Conservation (phyloP, 2,888 invertebrate species). For the Latrodectus elegans region DNA sequence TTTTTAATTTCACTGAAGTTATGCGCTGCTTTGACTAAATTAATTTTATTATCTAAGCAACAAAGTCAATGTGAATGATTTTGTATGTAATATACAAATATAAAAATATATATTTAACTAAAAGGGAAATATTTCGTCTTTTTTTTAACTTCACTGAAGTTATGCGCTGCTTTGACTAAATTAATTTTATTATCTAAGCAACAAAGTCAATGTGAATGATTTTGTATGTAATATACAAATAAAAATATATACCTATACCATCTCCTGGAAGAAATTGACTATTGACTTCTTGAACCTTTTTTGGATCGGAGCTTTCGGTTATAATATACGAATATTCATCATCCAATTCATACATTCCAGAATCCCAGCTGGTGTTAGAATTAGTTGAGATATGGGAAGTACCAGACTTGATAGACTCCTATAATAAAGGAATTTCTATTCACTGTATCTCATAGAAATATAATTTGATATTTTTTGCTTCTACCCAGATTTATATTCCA, state of each 20-base stretch:
- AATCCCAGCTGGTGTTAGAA: slow-evolving; percentile 65
- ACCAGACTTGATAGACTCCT: slow-evolving; percentile 53
- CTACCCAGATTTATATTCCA: no score
- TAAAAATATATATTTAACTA: slow-evolving; percentile 14
- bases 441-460: no score
- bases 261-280: slow-evolving; percentile 61
- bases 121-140: no score
- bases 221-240: not conserved
- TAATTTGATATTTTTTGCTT: no score
- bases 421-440: not conserved
- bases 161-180: no score
- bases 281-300: slow-evolving; percentile 65
- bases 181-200: not conserved
- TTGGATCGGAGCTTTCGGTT: slow-evolving; percentile 69
- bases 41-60: not conserved
- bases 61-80: not conserved
- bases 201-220: not conserved
- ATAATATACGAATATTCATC: slow-evolving; percentile 70
- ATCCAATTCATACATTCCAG: slow-evolving; percentile 70
- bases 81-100: not conserved
- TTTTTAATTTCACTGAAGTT: no score
- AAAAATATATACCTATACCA: slow-evolving; percentile 59
- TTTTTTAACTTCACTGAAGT: no score
- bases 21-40: no score
- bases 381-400: slow-evolving; percentile 42